A percentile compares a stretch with the other conserved stretches of the same genome.
Evolutionary conservation across 2,888 invertebrate genomes (phyloP).

Genomic region (Carcina quercana): DNA sequence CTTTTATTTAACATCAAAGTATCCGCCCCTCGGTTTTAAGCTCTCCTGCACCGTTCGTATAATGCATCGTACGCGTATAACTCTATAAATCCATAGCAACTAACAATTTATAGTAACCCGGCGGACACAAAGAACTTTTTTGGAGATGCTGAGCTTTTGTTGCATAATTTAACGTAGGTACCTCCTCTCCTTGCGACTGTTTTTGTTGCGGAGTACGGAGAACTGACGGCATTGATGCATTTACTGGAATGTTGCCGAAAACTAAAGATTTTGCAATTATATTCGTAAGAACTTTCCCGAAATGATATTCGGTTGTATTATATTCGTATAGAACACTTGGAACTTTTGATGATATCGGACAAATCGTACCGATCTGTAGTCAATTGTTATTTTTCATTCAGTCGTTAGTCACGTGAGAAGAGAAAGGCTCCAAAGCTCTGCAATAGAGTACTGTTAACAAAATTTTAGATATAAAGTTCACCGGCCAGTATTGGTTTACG

Average conservation of each 20-base stretch:
- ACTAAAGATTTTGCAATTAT: no score
- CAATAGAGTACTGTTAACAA: no score
- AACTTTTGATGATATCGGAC: no score
- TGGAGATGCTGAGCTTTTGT: constrained; percentile 25
- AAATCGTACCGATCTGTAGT: no score
- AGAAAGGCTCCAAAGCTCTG: no score
- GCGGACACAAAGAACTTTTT: constrained; percentile 28
- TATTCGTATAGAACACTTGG: no score
- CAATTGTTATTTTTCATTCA: no score
- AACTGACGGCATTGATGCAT: constrained; percentile 6
- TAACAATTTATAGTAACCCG: constrained; percentile 28
- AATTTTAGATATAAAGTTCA: no score
- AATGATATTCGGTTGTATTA: no score
- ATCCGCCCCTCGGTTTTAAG: constrained; percentile 38
- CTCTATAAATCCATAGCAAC: constrained; percentile 13
- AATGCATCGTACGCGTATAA: constrained; percentile 1
- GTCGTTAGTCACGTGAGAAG: no score
- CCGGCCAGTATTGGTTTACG: constrained; percentile 3
- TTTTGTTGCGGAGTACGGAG: constrained; percentile 15
- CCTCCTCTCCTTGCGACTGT: constrained; percentile 15
- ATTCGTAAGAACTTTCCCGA: no score
- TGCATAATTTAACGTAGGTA: constrained; percentile 29
- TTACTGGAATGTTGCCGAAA: no score
- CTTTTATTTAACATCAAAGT: constrained; percentile 61
- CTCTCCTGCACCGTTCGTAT: constrained; percentile 26